A percentile compares a stretch with the other conserved stretches of the same genome.
Conservation (phyloP, 2,888 invertebrate genomes). For the Ptilodon capucinus region DNA sequence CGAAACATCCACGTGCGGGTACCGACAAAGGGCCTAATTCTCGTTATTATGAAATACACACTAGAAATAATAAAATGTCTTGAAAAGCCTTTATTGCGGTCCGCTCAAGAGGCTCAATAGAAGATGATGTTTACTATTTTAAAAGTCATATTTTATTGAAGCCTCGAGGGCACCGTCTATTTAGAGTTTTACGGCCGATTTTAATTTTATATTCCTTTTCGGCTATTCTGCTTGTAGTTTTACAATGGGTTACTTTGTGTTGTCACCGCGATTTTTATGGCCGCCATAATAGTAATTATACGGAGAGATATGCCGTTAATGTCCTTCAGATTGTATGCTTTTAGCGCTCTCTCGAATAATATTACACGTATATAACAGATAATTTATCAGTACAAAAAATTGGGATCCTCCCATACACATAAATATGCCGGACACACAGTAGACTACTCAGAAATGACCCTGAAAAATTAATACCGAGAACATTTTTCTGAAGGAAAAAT, state of each 20-base stretch:
- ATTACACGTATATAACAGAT: constrained; percentile 16
- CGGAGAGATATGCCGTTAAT: constrained; percentile 47
- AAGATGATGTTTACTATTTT: constrained; percentile 56
- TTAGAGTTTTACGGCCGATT: constrained; percentile 66
- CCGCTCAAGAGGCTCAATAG: constrained; percentile 49
- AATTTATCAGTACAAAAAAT: constrained; percentile 19
- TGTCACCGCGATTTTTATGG: constrained; percentile 68
- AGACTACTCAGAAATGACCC: too few relatives aligned
- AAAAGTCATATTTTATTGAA: constrained; percentile 69
- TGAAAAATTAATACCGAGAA: too few relatives aligned
- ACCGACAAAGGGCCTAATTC: constrained; percentile 62
- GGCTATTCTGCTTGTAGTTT: constrained; percentile 37
- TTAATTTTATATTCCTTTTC: constrained; percentile 51
- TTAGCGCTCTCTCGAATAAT: constrained; percentile 33
- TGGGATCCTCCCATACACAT: background rate
- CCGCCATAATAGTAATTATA: constrained; percentile 53
- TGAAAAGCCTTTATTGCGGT: constrained; percentile 44
- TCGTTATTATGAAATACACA: constrained; percentile 61
- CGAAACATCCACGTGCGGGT: constrained; percentile 62
- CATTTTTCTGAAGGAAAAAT: too few relatives aligned
- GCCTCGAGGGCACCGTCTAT: constrained; percentile 28
- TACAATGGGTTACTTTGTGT: constrained; percentile 50
- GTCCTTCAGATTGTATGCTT: constrained; percentile 41
- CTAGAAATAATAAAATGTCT: constrained; percentile 66
- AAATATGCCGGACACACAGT: too few relatives aligned